Evolutionary conservation across 2,113 vertebrate species (phyloP), one percentile per base, ranked within the genome.

Genomic region (Phaethon lepturus): DNA sequence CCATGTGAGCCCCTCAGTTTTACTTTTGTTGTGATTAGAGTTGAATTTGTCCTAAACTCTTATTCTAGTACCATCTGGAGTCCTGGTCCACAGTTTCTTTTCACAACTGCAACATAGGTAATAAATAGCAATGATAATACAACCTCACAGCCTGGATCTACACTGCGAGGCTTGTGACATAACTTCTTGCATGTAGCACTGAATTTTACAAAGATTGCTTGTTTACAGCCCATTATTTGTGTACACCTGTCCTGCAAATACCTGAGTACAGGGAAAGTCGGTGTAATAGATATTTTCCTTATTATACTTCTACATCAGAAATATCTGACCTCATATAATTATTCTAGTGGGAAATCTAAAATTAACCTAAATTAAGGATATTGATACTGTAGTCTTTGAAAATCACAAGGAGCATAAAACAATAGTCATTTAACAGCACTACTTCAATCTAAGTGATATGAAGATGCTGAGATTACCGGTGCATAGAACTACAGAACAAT

Each of bases 341-440:
- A 82, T 87, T 93, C 73, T 68, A 53, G 11, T 45, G 64, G 49
- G 62, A 95, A 96, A 95, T 75, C 59, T 85, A 86, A 91, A 91
- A 75, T 85, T 91, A 73, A 19, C 69, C 69, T 82, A 64, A 85
- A 85, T 53, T 91, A 49, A 75, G 33, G 29, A 68, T 93, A 18
- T 63, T 56, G 71, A 52, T 56, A 75, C 26, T 82, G 20, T 26
- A 68, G 56, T 47, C 45, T 90, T 90, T 91, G 68, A 66, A n/a
- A 66, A 95, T 66, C 42, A 82, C 9, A 35, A 53, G 13, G 13
- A 58, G 10, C 38, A 82, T 35, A 75, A 88, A 96, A 25, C 7
- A 55, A 55, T 12, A 78, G 9, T 42, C 13, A 60, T 75, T 93
- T 53, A 72, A 68, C 44, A 86, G 33, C n/a, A 67, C 19, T 68